Evolutionary conservation across 2,113 vertebrate genomes (phyloP).

Genomic region (Cathartes aura): DNA sequence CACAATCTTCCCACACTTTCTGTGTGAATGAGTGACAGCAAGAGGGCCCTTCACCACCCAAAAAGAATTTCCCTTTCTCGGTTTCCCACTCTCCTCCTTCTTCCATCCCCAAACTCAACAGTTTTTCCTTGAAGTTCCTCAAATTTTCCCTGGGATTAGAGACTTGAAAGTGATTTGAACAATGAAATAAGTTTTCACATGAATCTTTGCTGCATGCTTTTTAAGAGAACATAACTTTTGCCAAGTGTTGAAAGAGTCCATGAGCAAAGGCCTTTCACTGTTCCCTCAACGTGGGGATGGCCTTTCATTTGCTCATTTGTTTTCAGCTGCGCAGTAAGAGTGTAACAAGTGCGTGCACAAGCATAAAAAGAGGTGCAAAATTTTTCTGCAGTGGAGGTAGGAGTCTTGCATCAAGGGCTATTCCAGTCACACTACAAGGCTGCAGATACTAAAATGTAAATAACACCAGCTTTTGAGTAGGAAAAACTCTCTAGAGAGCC

Average conservation of each 20-base stretch:
- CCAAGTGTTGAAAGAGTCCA: neutral
- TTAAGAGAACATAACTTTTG: neutral
- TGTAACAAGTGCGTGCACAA: neutral
- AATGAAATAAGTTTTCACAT: neutral
- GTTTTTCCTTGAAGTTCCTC: neutral
- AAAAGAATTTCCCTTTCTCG: neutral
- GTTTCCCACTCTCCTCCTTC: neutral
- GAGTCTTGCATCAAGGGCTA: neutral
- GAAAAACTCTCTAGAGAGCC: neutral
- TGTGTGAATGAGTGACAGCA: neutral
- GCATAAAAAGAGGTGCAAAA: neutral
- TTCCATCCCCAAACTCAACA: neutral
- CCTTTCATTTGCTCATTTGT: neutral
- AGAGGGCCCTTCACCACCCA: neutral
- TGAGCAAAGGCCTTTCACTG: neutral
- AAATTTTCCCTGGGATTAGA: neutral
- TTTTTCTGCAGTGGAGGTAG: neutral
- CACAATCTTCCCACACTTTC: neutral
- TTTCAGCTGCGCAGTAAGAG: neutral
- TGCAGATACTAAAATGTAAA: neutral
- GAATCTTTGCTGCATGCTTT: neutral
- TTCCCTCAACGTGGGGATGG: rapidly evolving
- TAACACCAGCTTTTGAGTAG: neutral
- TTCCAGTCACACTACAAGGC: neutral
- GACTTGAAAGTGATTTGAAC: neutral